Evolutionary conservation across 2,888 invertebrate species (phyloP), one percentile per base, ranked within the genome.

Genomic region (Ligdia adustata): DNA sequence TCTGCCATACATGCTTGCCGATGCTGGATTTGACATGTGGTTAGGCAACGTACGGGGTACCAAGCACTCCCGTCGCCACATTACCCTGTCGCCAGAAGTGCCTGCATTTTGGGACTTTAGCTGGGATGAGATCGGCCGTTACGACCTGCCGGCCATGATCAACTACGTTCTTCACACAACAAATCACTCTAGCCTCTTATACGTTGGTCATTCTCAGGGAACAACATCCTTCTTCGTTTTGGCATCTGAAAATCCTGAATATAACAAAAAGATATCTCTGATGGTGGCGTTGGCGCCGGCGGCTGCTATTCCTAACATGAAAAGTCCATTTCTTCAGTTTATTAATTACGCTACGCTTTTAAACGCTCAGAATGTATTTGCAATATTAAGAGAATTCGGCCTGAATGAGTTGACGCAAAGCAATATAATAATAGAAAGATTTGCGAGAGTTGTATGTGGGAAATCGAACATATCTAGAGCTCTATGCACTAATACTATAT

Each of bases 101-200:
- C 45, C 62, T 2, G 66, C 81, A 13, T 94, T 89, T 66, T 94
- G 93, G 93, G 72, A 91, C 38, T 94, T 92, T 62, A 94, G 94
- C 56, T 97, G 94, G 93, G 94, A 97, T 69, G 93, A 96, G 66
- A 95, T 96, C 72, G 95, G 94, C 0, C 74, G 88, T 35, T 91
- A 86, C 57, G 97, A 97, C 75, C 64, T 97, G 4, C 96, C 97
- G 0, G 92, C 94, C 0, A 93, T 93, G 78, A 93, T 98, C 31
- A 94, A 97, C 69, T 92, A 93, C 67, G 85, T 94, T 1, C 69
- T 93, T 1, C 47, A 71, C 0, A 51, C 54, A 1, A 95, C 95
- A 0, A 88, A 90, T 0, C 83, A 90, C 6, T 57, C 86, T 0
- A 79, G 92, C 35, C 58, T 97, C 0, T 92, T 93, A 58, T 96